Evolutionary conservation across 2,888 invertebrate species (phyloP).

Genomic region (Drosophila monieri): DNA sequence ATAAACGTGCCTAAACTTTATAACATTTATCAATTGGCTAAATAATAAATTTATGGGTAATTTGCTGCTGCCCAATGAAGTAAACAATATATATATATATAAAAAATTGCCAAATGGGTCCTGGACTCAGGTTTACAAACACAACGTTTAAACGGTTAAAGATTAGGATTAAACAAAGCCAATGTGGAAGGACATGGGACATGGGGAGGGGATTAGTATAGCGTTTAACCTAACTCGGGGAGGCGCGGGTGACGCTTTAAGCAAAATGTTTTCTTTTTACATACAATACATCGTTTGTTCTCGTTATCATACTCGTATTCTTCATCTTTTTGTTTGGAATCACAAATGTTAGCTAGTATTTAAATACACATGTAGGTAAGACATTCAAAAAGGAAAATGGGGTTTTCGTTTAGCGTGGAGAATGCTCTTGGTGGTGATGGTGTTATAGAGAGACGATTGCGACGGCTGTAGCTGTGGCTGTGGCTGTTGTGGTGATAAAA

Average conservation of each 20-base stretch:
- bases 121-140: conserved; percentile 44
- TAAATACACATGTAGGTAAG: conserved; percentile 78
- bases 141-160: conserved; percentile 42
- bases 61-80: conserved; percentile 69
- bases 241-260: conserved; percentile 43
- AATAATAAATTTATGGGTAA: conserved; percentile 67
- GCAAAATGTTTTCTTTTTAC: conserved; percentile 47
- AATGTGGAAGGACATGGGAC: conserved; percentile 35
- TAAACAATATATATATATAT: conserved; percentile 42
- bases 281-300: conserved; percentile 46
- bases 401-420: conserved; percentile 61
- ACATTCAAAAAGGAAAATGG: conserved; percentile 70
- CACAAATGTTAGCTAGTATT: conserved; percentile 77
- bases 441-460: conserved; percentile 66
- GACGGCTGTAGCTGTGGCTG: conserved; percentile 3
- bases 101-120: conserved; percentile 66
- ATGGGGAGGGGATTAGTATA: conserved; percentile 46
- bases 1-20: conserved; percentile 74
- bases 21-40: conserved; percentile 73
- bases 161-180: conserved; percentile 50
- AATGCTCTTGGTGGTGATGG: conserved; percentile 55
- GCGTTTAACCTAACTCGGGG: conserved; percentile 60
- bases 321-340: conserved; percentile 64
- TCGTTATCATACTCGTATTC: conserved; percentile 29
- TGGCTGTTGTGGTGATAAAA: conserved; percentile 48